Percentiles rank a stretch among this genome's conserved stretches.
Conservation (phyloP, 2,113 vertebrate genomes). For the Danio rerio region GRCz12tu NC_133195.1:25084501-25085000, state of each 20-base stretch:
- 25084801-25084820: not conserved
- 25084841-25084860: not conserved
- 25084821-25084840: not conserved
- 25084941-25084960: no score
- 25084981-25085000: no score
- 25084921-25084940: no score
- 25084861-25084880: not conserved
- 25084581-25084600: not conserved
- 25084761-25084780: not conserved
- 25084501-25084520: not conserved
- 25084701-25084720: conserved; percentile 29
- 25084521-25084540: not conserved
- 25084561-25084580: not conserved
- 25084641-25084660: conserved; percentile 14
- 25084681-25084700: conserved; percentile 40
- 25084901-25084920: no score
- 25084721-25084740: conserved; percentile 23
- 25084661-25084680: conserved; percentile 26
- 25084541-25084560: not conserved
- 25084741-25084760: not conserved
- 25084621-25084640: conserved; percentile 2
- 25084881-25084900: no score
- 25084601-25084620: conserved; percentile 12
- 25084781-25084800: not conserved
- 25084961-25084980: no score